phyloP scores from a whole-genome alignment of 2,888 invertebrate genomes.

The Protodeltote pygarga region DNA sequence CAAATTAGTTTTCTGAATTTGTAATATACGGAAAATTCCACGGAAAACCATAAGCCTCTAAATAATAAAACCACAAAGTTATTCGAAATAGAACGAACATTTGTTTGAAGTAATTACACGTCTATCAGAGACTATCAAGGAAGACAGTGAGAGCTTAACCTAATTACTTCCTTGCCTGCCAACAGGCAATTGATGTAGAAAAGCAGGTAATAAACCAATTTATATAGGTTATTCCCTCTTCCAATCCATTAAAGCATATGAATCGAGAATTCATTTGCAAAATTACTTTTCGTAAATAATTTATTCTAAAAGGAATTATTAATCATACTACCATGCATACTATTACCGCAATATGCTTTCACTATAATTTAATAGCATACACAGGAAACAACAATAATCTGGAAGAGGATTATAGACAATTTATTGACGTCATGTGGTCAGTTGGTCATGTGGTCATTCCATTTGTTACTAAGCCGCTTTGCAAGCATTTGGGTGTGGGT shows the following conservation, averaged over 20 bases:
- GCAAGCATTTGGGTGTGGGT: too few relatives aligned
- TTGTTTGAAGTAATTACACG: constrained; percentile 24
- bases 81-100: constrained; percentile 22
- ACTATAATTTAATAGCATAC: too few relatives aligned
- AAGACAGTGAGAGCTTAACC: constrained; percentile 37
- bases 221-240: constrained; percentile 36
- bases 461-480: too few relatives aligned
- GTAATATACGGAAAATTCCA: neutral
- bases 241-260: constrained; percentile 56
- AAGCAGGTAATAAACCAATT: constrained; percentile 45
- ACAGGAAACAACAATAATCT: too few relatives aligned
- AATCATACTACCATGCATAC: neutral
- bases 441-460: too few relatives aligned
- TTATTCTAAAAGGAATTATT: constrained; percentile 12
- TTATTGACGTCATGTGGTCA: too few relatives aligned
- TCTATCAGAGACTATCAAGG: constrained; percentile 24
- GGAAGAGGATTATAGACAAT: too few relatives aligned
- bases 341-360: neutral
- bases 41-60: constrained; percentile 1
- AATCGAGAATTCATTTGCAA: constrained; percentile 45
- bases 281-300: constrained; percentile 37
- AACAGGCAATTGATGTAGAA: constrained; percentile 45
- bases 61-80: constrained; percentile 11
- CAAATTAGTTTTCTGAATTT: neutral
- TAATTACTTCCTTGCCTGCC: constrained; percentile 60